Evolutionary conservation across 2,888 invertebrate genomes (phyloP).

Genomic region (Nasonia oneida): DNA sequence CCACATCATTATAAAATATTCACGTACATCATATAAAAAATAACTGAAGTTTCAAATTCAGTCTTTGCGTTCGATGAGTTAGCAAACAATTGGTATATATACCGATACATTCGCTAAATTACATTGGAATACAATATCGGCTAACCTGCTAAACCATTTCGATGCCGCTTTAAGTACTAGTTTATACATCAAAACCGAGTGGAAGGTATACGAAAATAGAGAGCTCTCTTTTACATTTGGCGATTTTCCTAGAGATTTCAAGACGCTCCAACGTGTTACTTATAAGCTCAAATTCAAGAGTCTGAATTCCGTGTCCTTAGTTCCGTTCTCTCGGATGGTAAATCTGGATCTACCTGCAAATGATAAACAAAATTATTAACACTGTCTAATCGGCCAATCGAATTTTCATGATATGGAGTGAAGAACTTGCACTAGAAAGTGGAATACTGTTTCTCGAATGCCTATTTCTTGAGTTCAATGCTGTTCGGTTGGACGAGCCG

Average conservation of each 20-base stretch:
- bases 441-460: slow-evolving; percentile 35
- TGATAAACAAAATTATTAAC: background rate
- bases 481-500: slow-evolving; percentile 46
- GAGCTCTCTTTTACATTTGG: slow-evolving; percentile 6
- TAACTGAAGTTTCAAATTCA: slow-evolving; percentile 36
- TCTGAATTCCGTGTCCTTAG: background rate
- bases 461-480: slow-evolving; percentile 5
- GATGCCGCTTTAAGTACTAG: slow-evolving; percentile 31
- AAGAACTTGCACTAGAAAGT: slow-evolving; percentile 20
- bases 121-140: slow-evolving; percentile 16
- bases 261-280: too few species aligned
- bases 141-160: background rate
- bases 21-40: background rate
- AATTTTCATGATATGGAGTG: background rate
- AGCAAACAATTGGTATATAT: background rate
- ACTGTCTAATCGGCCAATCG: background rate
- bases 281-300: background rate
- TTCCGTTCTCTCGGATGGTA: background rate
- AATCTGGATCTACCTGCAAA: slow-evolving; percentile 6
- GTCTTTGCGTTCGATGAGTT: slow-evolving; percentile 8
- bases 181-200: background rate
- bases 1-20: slow-evolving; percentile 12
- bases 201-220: slow-evolving; percentile 29
- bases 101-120: background rate
- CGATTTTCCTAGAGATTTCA: slow-evolving; percentile 23